phyloP scores from a whole-genome alignment of 2,797 vertebrate species.

The Melanotaenia pygmaea region DNA sequence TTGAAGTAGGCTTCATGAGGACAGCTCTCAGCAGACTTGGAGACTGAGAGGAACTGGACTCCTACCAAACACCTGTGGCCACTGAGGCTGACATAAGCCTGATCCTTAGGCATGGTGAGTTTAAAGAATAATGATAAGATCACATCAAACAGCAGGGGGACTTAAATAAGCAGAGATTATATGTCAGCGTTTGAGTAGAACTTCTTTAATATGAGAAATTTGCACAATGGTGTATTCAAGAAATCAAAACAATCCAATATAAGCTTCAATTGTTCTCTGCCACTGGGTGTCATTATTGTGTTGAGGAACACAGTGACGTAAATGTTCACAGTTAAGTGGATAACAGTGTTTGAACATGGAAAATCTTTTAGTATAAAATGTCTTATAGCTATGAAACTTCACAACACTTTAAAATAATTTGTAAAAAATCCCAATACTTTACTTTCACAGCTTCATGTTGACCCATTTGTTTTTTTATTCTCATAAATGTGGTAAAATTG shows the following conservation, averaged over 20 bases:
- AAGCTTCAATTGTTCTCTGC: conserved; percentile 45
- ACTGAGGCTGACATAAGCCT: conserved; percentile 32
- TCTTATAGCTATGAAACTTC: neutral
- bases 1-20: conserved; percentile 51
- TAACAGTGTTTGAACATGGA: conserved; percentile 6
- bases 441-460: conserved; percentile 7
- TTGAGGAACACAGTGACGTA: conserved; percentile 24
- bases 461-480: conserved; percentile 6
- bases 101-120: conserved; percentile 29
- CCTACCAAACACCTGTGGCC: conserved; percentile 74
- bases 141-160: conserved; percentile 37
- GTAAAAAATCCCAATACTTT: conserved; percentile 14
- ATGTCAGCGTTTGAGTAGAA: conserved; percentile 21
- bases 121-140: conserved; percentile 34
- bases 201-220: conserved; percentile 31
- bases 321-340: conserved; percentile 1
- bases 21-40: conserved; percentile 29
- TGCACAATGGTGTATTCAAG: conserved; percentile 19
- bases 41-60: conserved; percentile 59
- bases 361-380: conserved; percentile 4
- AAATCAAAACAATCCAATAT: conserved; percentile 14
- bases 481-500: neutral
- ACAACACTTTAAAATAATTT: neutral
- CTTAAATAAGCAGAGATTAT: conserved; percentile 41
- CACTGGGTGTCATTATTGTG: conserved; percentile 75